These are phyloP conservation scores for Acanthurus lineatus DNA, from an alignment of 2,797 vertebrate genomes.

Conservation along the genomic window DNA sequence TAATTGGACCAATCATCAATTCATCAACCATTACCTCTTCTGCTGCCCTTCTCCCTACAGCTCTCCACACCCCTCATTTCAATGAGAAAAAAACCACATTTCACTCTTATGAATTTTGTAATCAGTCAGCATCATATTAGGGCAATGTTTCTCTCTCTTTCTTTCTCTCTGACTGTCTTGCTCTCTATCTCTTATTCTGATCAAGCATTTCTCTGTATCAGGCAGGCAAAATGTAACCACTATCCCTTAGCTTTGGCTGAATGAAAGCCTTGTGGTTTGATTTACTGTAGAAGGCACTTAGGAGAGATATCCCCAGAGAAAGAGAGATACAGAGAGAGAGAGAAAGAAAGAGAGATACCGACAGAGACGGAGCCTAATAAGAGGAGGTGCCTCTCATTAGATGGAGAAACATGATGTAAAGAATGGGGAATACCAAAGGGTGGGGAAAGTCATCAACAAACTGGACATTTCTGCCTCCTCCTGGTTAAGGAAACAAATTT, in stretches of 20 bases:
- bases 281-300: constrained; percentile 86
- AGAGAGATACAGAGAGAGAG: constrained; percentile 27
- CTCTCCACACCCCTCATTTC: constrained; percentile 23
- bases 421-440: constrained; percentile 31
- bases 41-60: background rate
- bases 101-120: constrained; percentile 39
- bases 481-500: constrained; percentile 49
- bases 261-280: constrained; percentile 83
- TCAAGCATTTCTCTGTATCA: constrained; percentile 59
- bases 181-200: constrained; percentile 33
- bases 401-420: constrained; percentile 56
- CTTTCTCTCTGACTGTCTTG: background rate
- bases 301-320: constrained; percentile 71
- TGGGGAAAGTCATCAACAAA: constrained; percentile 17
- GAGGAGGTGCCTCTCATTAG: constrained; percentile 61
- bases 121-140: constrained; percentile 38
- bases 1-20: constrained; percentile 44
- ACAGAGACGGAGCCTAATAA: constrained; percentile 39
- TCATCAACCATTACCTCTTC: constrained; percentile 46
- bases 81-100: constrained; percentile 38
- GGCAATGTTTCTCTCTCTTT: background rate
- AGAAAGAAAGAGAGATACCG: constrained; percentile 8
- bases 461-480: constrained; percentile 67
- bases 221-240: constrained; percentile 68
- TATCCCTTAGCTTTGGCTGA: constrained; percentile 66